Evolutionary conservation across 2,113 vertebrate genomes (phyloP), one percentile per base, ranked within the genome.

Genomic region (Ochotona curzoniae): DNA sequence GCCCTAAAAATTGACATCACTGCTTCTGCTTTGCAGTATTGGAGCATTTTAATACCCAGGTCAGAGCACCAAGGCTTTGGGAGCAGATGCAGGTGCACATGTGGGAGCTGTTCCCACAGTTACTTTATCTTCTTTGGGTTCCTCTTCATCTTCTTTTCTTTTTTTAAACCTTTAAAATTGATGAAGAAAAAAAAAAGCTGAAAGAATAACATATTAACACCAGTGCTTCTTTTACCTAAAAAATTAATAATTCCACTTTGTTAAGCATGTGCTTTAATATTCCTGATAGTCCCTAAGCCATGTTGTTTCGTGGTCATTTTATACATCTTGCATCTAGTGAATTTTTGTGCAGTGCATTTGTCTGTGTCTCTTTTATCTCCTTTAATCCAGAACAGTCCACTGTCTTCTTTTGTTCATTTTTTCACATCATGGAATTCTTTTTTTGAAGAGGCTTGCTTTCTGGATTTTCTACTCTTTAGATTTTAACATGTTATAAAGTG

Each of bases 401-500:
- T 79, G 32, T 13, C 49, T 74, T 83, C 60, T 90, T 82, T 75
- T 83, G 35, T 25, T 84, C 20, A 30, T 54, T 70, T 85, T 94
- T 94, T 89, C 23, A 51, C 30, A 67, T 87, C 26, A 49, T 4
- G 73, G 28, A 63, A 57, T 57, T 57, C 18, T 57, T 57, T 67
- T 86, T 94, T 88, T 67, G 32, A 92, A 87, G 63, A 83, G 38
- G 20, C 8, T 87, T 81, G 60, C 51, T 92, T 90, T 92, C 20
- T 89, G 25, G 25, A 92, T 73, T 86, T 64, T 87, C 86, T 85
- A 69, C 32, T 61, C 15, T 93, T 96, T 30, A 89, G 20, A 26
- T 94, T 90, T 95, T 54, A 78, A 35, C 83, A 67, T 81, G 35
- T 88, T 79, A 79, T 90, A 82, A 93, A 94, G 38, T 91, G 21